Percentiles rank a stretch among this genome's conserved stretches.
These are phyloP conservation scores for Cirrhinus molitorella DNA, from an alignment of 2,797 vertebrate species.

Conservation along the genomic window DNA sequence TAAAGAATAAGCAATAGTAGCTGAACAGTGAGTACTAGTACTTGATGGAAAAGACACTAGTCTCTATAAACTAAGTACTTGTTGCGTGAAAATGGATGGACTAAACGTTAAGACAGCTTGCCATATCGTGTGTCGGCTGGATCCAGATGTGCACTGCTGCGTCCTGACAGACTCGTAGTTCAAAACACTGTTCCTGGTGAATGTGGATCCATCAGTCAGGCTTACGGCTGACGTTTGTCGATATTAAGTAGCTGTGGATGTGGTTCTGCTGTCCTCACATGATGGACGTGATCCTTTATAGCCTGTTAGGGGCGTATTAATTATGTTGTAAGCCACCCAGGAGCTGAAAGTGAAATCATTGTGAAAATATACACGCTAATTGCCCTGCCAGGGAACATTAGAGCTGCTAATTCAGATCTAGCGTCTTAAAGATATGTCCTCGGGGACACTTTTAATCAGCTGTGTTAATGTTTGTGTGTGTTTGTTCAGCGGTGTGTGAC, in stretches of 20 bases:
- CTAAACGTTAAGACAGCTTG: neutral
- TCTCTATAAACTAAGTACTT: neutral
- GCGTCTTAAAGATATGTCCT: conserved; percentile 27
- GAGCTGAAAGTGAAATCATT: conserved; percentile 10
- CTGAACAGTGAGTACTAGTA: too few species aligned
- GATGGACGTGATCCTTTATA: neutral
- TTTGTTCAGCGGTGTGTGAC: conserved; percentile 49
- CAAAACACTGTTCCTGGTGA: conserved; percentile 4
- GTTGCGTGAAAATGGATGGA: neutral
- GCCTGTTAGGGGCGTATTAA: neutral
- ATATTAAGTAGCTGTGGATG: neutral
- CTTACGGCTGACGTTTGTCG: conserved; percentile 11
- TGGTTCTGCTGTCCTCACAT: neutral
- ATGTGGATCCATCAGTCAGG: conserved; percentile 24
- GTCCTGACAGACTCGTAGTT: conserved; percentile 26
- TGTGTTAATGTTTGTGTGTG: conserved; percentile 33
- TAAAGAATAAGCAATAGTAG: too few species aligned
- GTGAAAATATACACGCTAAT: conserved; percentile 15
- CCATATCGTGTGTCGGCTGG: conserved; percentile 5
- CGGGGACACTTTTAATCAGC: conserved; percentile 3
- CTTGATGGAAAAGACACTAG: too few species aligned
- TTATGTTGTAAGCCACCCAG: conserved; percentile 3
- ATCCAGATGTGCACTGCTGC: conserved; percentile 17
- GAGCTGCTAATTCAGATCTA: conserved; percentile 19
- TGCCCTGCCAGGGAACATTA: neutral